Percentiles rank a stretch among this genome's conserved stretches.
Evolutionary conservation across 2,113 vertebrate species (phyloP).

Genomic region (Peromyscus californicus): DNA sequence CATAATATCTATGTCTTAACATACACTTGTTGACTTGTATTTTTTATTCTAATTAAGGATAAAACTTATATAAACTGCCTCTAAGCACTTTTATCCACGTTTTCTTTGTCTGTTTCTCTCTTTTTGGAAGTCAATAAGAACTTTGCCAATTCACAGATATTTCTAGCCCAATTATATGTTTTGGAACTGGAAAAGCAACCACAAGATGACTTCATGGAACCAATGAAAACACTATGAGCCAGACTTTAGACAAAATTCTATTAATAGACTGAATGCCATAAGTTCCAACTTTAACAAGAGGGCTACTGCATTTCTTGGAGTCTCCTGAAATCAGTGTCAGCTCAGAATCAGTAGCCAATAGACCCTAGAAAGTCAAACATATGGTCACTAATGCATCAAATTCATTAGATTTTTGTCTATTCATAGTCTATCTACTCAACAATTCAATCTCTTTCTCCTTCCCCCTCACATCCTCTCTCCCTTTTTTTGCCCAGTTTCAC

Average conservation of each 20-base stretch:
- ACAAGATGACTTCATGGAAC: neutral
- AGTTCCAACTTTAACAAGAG: neutral
- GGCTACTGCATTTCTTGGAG: neutral
- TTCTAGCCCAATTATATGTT: neutral
- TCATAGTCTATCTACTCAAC: neutral
- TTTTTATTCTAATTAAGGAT: neutral
- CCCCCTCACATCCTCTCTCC: neutral
- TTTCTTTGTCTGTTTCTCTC: neutral
- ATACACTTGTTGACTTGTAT: neutral
- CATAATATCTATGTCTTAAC: too few species aligned
- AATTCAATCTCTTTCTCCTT: neutral
- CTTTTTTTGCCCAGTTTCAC: rapidly evolving
- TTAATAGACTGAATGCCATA: neutral
- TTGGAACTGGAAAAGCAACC: too few species aligned
- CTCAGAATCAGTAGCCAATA: neutral
- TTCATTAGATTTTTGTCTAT: neutral
- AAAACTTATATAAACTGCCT: neutral
- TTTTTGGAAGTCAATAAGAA: neutral
- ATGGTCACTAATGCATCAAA: neutral
- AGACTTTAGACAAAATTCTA: neutral
- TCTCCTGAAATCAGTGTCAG: neutral
- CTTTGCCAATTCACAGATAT: neutral
- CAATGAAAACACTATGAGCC: neutral
- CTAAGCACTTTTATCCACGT: neutral
- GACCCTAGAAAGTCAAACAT: neutral